Conservation (phyloP, 2,113 vertebrate species). For the Andinoacara biseriatus region DNA sequence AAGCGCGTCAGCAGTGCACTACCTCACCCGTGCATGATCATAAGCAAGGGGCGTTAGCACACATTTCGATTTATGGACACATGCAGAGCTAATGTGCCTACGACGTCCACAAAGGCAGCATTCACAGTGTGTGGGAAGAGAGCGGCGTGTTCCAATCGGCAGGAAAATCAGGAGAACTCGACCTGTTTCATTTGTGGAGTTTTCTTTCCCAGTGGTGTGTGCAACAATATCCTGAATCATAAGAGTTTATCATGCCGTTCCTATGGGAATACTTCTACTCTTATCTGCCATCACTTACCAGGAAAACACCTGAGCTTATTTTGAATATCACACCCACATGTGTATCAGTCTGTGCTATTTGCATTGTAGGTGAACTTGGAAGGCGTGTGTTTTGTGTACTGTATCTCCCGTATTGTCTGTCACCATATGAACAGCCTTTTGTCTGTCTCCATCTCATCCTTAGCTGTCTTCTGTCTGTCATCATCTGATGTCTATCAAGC, state of each 20-base stretch:
- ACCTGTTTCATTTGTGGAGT: not conserved
- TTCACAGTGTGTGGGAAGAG: not conserved
- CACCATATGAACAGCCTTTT: not conserved
- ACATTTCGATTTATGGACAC: constrained; percentile 31
- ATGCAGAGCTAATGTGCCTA: not conserved
- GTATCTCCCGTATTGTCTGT: not conserved
- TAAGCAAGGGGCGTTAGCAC: constrained; percentile 30
- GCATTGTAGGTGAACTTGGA: not conserved
- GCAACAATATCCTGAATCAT: not conserved
- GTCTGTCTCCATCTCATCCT: not conserved
- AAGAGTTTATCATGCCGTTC: not conserved
- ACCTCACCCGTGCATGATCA: not conserved
- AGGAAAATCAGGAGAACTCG: not conserved
- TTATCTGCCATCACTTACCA: not conserved
- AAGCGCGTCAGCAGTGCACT: constrained; percentile 6
- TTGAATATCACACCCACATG: constrained; percentile 10
- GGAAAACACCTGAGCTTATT: constrained; percentile 23
- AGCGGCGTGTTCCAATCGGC: not conserved
- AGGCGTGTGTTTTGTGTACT: not conserved
- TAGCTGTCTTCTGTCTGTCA: constrained; percentile 12
- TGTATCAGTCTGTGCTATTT: not conserved
- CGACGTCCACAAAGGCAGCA: not conserved
- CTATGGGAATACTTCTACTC: not conserved
- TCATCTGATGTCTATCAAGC: constrained; percentile 43
- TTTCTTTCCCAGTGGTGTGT: not conserved